Evolutionary conservation across 2,797 vertebrate species (phyloP).

Genomic region (Gobionotothen gibberifrons): DNA sequence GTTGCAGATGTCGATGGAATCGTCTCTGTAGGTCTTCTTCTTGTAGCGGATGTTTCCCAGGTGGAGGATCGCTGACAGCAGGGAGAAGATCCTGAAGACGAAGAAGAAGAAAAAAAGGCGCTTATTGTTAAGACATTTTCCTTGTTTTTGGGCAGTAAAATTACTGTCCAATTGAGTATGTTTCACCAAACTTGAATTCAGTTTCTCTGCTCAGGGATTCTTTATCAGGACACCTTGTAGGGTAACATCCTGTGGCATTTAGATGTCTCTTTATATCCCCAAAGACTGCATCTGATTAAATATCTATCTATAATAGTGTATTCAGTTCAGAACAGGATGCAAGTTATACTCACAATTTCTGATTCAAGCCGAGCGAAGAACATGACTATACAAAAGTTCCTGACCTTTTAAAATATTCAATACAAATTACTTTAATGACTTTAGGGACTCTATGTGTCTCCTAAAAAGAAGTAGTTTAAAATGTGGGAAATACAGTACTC

Average conservation of each 20-base stretch:
- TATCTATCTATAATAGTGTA: background rate
- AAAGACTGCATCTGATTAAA: background rate
- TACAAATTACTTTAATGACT: background rate
- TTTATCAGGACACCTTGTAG: background rate
- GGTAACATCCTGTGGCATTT: background rate
- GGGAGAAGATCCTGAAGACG: constrained; percentile 89
- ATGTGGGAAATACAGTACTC: too few species aligned
- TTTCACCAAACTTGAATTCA: too few species aligned
- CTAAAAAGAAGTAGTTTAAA: too few species aligned
- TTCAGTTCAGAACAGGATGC: background rate
- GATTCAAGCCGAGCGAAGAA: too few species aligned
- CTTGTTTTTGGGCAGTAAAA: too few species aligned
- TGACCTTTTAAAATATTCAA: background rate
- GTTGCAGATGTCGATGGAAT: constrained; percentile 95
- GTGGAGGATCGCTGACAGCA: constrained; percentile 93
- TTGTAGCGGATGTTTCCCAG: constrained; percentile 96
- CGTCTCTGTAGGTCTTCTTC: constrained; percentile 94
- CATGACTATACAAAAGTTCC: too few species aligned
- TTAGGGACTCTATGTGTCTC: background rate
- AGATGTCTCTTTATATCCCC: background rate
- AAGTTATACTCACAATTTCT: background rate
- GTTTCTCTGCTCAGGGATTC: background rate
- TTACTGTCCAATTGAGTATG: too few species aligned
- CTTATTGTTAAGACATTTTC: background rate
- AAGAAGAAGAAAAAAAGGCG: background rate